phyloP scores from a whole-genome alignment of 1,140 invertebrate genomes.

The Wasmannia auropunctata region DNA sequence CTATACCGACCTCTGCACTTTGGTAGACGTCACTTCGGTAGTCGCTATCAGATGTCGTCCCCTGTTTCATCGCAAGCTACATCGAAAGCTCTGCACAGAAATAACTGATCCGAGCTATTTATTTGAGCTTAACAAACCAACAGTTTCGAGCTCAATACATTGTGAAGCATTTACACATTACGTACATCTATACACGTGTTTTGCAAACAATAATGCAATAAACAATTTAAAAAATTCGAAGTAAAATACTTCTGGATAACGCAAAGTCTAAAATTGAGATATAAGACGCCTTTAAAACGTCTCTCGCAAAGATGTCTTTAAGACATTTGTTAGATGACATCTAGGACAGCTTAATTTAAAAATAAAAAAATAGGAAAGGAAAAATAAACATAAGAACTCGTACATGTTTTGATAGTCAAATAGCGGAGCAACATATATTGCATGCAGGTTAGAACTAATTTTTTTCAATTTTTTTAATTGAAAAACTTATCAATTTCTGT shows the following conservation, averaged over 20 bases:
- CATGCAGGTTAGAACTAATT: no score
- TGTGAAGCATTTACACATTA: neutral
- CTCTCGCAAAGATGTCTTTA: no score
- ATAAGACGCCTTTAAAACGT: no score
- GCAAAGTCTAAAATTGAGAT: no score
- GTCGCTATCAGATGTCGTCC: conserved; percentile 58
- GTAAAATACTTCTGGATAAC: neutral
- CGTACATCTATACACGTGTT: neutral
- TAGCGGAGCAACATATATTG: no score
- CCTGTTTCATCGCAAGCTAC: neutral
- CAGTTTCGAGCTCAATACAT: neutral
- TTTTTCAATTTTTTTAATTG: no score
- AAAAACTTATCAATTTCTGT: no score
- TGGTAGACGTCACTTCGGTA: neutral
- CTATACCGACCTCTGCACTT: conserved; percentile 51
- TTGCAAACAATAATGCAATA: neutral
- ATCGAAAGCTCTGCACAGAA: neutral
- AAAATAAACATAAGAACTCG: no score
- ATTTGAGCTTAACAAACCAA: neutral
- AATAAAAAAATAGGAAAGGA: neutral
- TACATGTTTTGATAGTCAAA: no score
- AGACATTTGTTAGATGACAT: no score
- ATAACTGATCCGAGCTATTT: neutral
- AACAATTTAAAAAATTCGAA: neutral
- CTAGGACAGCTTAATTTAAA: neutral